phyloP scores from a whole-genome alignment of 2,113 vertebrate genomes.

The Prinia subflava region DNA sequence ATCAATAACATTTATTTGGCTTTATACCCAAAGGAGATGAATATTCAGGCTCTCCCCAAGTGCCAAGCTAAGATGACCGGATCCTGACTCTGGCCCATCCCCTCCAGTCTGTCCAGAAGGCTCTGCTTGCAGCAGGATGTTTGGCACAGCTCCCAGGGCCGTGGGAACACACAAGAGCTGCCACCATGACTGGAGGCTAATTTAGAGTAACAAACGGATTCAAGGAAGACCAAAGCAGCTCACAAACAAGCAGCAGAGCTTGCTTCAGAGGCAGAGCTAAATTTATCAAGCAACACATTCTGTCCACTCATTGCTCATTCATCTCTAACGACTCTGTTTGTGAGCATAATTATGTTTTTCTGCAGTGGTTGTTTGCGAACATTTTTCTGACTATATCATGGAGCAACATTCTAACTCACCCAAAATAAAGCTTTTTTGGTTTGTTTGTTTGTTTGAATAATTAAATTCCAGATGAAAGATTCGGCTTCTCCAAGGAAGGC shows the following conservation, averaged over 20 bases:
- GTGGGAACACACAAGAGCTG: background rate
- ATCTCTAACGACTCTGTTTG: background rate
- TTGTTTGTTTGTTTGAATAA: background rate
- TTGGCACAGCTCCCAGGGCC: background rate
- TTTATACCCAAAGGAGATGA: background rate
- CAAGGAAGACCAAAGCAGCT: slow-evolving; percentile 18
- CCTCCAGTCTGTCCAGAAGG: background rate
- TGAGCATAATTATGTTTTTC: slow-evolving; percentile 20
- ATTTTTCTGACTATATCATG: background rate
- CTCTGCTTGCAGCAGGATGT: background rate
- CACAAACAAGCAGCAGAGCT: background rate
- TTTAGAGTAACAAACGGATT: background rate
- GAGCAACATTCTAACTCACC: background rate
- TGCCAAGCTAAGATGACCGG: background rate
- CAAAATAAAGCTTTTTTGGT: background rate
- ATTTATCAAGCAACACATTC: slow-evolving; percentile 20
- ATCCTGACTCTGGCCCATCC: background rate
- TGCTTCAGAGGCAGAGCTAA: slow-evolving; percentile 4
- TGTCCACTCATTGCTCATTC: slow-evolving; percentile 20
- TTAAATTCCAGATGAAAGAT: background rate
- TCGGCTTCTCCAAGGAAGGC: background rate
- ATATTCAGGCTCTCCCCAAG: background rate
- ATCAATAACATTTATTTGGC: background rate
- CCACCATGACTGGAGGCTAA: background rate
- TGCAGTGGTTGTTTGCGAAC: background rate